Percentiles rank a stretch among this genome's conserved stretches.
Conservation (phyloP, 2,113 vertebrate genomes). For the Forbesichthys papilliferus region DNA sequence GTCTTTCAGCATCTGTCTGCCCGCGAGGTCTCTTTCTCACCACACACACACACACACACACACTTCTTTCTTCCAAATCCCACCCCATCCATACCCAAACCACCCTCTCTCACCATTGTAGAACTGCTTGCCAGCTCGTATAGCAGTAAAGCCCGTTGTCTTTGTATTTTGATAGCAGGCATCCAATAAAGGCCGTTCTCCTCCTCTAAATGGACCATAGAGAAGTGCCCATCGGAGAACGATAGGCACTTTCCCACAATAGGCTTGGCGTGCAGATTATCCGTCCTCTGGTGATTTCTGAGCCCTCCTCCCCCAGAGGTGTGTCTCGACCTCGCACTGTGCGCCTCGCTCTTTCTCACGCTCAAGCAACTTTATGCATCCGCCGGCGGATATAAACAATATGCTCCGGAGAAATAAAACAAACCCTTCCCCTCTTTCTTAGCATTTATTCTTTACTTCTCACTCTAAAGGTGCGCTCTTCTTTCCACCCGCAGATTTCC, state of each 20-base stretch:
- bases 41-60: background rate
- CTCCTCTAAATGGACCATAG: constrained; percentile 47
- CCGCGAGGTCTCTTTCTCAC: constrained; percentile 75
- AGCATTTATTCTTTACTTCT: background rate
- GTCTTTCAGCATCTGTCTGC: constrained; percentile 79
- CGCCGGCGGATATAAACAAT: constrained; percentile 59
- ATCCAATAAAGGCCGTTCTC: constrained; percentile 34
- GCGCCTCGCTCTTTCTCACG: constrained; percentile 61
- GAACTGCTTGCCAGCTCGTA: constrained; percentile 13
- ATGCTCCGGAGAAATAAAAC: constrained; percentile 41
- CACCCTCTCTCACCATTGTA: background rate
- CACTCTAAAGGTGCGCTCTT: background rate
- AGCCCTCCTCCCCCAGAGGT: constrained; percentile 56
- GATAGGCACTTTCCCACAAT: constrained; percentile 65
- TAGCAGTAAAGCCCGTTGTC: constrained; percentile 5
- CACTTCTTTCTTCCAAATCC: background rate
- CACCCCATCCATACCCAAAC: background rate
- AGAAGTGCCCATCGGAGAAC: constrained; percentile 46
- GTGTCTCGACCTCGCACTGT: constrained; percentile 58
- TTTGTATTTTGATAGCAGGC: constrained; percentile 25
- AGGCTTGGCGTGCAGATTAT: constrained; percentile 65
- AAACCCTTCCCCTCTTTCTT: background rate
- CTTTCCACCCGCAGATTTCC: too few species aligned
- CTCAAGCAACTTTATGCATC: constrained; percentile 67
- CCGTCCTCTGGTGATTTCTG: constrained; percentile 63